These are phyloP conservation scores for Nasonia oneida DNA, from an alignment of 2,888 invertebrate species.

Conservation along the genomic window DNA sequence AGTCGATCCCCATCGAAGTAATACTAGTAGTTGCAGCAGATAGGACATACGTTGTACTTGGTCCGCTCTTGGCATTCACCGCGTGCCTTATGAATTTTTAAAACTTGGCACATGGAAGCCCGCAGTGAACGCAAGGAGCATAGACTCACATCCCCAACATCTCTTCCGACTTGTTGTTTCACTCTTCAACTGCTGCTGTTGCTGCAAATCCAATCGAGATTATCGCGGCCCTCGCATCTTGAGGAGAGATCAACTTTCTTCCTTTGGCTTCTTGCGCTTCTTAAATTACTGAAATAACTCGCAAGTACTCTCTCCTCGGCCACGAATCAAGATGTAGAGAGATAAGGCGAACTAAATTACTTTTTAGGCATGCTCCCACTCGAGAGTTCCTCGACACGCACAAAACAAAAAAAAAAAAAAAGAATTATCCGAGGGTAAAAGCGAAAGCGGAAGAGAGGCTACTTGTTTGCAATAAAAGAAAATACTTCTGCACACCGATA, in stretches of 20 bases:
- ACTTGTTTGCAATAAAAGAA: background rate
- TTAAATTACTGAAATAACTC: background rate
- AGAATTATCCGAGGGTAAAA: background rate
- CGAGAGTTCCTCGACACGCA: no score
- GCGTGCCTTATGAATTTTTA: conserved; percentile 97
- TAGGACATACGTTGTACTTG: conserved; percentile 78
- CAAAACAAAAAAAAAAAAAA: no score
- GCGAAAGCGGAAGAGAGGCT: background rate
- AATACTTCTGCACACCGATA: background rate
- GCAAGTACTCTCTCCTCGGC: background rate
- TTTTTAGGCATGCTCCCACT: background rate
- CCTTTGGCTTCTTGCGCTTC: background rate
- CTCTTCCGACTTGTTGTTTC: conserved; percentile 49
- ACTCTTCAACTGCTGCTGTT: conserved; percentile 31
- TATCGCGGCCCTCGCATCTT: background rate
- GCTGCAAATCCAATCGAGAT: conserved; percentile 35
- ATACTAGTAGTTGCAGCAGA: no score
- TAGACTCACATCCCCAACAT: conserved; percentile 73
- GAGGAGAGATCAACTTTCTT: background rate
- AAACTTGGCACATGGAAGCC: conserved; percentile 92
- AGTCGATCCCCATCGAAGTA: background rate
- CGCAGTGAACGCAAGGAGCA: conserved; percentile 97
- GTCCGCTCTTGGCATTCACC: conserved; percentile 99
- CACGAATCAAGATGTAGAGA: conserved; percentile 4
- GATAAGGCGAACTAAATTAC: background rate